Percentiles rank a stretch among this genome's conserved stretches.
Conservation (phyloP, 2,797 vertebrate species). For the Echeneis naucrates region DNA sequence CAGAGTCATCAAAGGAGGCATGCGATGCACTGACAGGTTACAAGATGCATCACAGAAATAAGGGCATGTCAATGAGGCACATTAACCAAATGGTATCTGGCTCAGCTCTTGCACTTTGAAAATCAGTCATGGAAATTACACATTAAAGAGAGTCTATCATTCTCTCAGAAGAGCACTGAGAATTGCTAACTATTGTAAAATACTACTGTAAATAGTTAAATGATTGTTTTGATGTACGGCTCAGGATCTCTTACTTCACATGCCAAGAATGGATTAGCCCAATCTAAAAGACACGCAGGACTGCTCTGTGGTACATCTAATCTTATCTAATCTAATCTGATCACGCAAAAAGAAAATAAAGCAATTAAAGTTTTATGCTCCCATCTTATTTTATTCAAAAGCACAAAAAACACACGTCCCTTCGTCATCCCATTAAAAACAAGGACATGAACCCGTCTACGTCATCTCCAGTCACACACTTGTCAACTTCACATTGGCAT, state of each 20-base stretch:
- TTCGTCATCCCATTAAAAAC: neutral
- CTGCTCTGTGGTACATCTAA: conserved; percentile 40
- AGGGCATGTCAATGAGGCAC: neutral
- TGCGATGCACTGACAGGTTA: conserved; percentile 30
- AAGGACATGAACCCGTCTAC: neutral
- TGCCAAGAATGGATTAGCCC: conserved; percentile 61
- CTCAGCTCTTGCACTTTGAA: neutral
- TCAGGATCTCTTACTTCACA: conserved; percentile 28
- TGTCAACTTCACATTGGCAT: neutral
- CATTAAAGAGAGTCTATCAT: neutral
- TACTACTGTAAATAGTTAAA: conserved; percentile 4
- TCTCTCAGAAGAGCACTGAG: neutral
- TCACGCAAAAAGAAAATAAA: conserved; percentile 28
- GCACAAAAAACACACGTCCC: neutral
- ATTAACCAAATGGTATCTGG: neutral
- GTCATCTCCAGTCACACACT: neutral
- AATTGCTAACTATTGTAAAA: neutral
- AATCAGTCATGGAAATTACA: conserved; percentile 1
- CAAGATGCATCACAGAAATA: conserved; percentile 22
- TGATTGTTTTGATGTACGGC: conserved; percentile 37
- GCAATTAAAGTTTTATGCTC: conserved; percentile 22
- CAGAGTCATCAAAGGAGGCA: conserved; percentile 32
- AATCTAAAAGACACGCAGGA: conserved; percentile 48
- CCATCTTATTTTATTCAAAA: neutral
- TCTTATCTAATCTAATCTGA: conserved; percentile 50